Conservation (phyloP, 2,113 vertebrate species). For the Ginglymostoma cirratum region DNA sequence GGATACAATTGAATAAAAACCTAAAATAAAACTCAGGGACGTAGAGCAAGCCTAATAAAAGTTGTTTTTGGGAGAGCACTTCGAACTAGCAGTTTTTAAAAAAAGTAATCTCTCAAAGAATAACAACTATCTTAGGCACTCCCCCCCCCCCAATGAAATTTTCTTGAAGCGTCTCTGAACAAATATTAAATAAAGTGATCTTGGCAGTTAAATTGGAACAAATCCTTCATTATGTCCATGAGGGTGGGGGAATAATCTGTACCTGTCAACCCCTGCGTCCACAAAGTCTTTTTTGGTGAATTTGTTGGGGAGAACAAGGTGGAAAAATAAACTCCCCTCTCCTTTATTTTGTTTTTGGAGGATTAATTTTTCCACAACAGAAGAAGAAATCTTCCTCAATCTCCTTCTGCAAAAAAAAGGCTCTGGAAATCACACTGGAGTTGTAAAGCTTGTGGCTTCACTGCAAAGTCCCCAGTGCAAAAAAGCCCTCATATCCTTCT, state of each 20-base stretch:
- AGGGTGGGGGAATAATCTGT: neutral
- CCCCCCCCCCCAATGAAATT: neutral
- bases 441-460: neutral
- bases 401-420: neutral
- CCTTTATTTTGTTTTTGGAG: neutral
- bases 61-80: neutral
- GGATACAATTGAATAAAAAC: neutral
- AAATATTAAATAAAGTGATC: neutral
- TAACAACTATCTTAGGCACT: neutral
- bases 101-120: neutral
- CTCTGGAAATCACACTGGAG: constrained; percentile 26
- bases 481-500: neutral
- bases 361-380: neutral
- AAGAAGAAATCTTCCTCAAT: neutral
- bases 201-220: neutral
- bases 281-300: neutral
- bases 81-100: neutral
- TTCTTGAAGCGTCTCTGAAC: neutral
- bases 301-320: neutral
- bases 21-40: neutral
- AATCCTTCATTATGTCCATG: neutral
- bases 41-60: neutral
- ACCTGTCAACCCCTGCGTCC: neutral
- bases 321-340: neutral
- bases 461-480: neutral